Evolutionary conservation across 2,888 invertebrate species (phyloP).

Genomic region (Caenorhabditis wallacei): DNA sequence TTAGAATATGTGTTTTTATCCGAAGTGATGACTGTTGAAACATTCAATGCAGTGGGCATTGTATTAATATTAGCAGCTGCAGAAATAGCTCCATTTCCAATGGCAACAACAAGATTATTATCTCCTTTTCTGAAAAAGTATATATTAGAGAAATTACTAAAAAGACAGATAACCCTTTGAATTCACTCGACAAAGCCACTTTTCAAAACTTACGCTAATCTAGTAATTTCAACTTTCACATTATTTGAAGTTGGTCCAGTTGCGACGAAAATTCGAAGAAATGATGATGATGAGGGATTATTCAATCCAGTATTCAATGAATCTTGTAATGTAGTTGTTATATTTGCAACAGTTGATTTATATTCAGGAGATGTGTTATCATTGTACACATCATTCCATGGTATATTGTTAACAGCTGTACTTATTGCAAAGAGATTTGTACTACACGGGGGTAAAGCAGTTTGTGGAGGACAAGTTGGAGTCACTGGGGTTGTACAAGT

Average conservation of each 20-base stretch:
- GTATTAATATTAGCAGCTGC: not conserved
- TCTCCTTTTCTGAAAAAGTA: slow-evolving; percentile 18
- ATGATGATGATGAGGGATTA: not conserved
- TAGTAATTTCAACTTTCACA: slow-evolving; percentile 25
- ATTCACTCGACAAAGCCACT: no score
- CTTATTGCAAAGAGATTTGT: slow-evolving; percentile 49
- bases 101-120: slow-evolving; percentile 5
- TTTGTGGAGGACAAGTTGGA: slow-evolving; percentile 21
- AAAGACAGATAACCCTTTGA: no score
- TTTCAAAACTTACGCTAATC: slow-evolving; percentile 35
- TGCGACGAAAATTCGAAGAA: slow-evolving; percentile 25
- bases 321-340: not conserved
- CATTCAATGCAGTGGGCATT: slow-evolving; percentile 3
- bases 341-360: not conserved
- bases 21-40: slow-evolving; percentile 1
- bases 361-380: slow-evolving; percentile 1
- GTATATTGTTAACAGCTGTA: slow-evolving; percentile 25
- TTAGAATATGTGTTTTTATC: slow-evolving; percentile 6
- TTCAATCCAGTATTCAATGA: slow-evolving; percentile 48
- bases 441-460: slow-evolving; percentile 14
- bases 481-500: slow-evolving; percentile 30
- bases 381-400: slow-evolving; percentile 22
- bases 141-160: no score
- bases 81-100: slow-evolving; percentile 36
- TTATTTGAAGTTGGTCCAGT: slow-evolving; percentile 26